phyloP scores from a whole-genome alignment of 2,797 vertebrate genomes.

The Cuniculus paca region DNA sequence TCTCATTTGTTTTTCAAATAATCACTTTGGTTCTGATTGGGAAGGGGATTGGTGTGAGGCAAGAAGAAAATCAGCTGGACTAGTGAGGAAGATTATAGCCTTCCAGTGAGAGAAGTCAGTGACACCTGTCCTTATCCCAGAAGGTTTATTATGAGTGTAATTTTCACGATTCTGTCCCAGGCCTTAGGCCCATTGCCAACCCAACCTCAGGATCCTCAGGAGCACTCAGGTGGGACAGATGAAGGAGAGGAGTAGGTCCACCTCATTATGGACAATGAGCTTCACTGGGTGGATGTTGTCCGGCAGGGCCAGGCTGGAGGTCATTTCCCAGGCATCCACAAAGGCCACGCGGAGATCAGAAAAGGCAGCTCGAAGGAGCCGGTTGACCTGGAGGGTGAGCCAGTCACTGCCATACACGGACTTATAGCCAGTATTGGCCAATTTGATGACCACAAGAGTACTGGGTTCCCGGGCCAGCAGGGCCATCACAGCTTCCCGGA shows the following conservation, averaged over 20 bases:
- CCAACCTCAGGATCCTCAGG: neutral
- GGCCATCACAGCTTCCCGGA: conserved; percentile 39
- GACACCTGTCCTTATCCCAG: neutral
- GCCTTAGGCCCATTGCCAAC: too few species aligned
- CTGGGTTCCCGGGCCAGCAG: conserved; percentile 69
- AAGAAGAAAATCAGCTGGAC: neutral
- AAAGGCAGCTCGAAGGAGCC: conserved; percentile 79
- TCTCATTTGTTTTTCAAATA: conserved; percentile 1
- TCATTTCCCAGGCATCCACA: conserved; percentile 87
- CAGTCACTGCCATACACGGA: conserved; percentile 85
- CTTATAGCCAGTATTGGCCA: conserved; percentile 86
- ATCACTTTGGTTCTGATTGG: neutral
- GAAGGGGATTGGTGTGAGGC: neutral
- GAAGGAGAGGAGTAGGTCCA: conserved; percentile 83
- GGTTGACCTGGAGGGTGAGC: conserved; percentile 85
- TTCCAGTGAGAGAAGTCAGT: neutral
- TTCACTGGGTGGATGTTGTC: conserved; percentile 75
- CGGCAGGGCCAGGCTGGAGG: conserved; percentile 81
- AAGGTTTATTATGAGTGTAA: neutral
- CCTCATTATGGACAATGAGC: conserved; percentile 80
- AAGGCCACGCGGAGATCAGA: conserved; percentile 80
- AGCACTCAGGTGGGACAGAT: conserved; percentile 77
- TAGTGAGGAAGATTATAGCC: neutral
- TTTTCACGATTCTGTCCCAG: neutral
- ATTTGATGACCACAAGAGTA: conserved; percentile 80